These are phyloP conservation scores for Palaemon carinicauda DNA, from an alignment of 1,140 invertebrate species.

Conservation along the genomic window DNA sequence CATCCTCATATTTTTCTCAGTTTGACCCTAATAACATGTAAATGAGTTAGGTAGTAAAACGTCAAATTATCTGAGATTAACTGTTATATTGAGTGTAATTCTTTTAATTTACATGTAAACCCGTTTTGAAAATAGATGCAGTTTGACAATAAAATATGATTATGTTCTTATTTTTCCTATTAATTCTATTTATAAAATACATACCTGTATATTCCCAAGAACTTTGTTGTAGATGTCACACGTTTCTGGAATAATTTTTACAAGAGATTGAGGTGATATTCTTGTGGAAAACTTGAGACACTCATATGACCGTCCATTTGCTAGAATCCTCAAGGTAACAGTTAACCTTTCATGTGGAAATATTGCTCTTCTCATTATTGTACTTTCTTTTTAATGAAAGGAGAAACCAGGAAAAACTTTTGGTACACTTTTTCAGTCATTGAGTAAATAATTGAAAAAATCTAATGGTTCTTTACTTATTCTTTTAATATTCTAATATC, in stretches of 20 bases:
- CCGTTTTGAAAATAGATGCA: conserved; percentile 30
- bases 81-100: conserved; percentile 14
- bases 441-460: not conserved
- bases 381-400: conserved; percentile 20
- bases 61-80: conserved; percentile 14
- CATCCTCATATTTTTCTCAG: conserved; percentile 18
- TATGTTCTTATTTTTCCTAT: too few species aligned
- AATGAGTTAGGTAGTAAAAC: not conserved
- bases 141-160: conserved; percentile 31
- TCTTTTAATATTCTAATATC: too few species aligned
- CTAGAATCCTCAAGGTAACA: conserved; percentile 15
- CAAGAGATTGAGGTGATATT: conserved; percentile 17
- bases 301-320: conserved; percentile 13
- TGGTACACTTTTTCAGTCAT: not conserved
- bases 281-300: conserved; percentile 17
- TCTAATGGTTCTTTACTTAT: too few species aligned
- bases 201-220: conserved; percentile 13
- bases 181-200: not conserved
- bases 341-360: conserved; percentile 21
- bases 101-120: conserved; percentile 18
- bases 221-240: conserved; percentile 1
- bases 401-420: conserved; percentile 22
- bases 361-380: conserved; percentile 6
- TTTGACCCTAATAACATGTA: conserved; percentile 29
- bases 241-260: conserved; percentile 13